Base-by-base conservation (phyloP, 2,888 invertebrate genomes). In the Disparrhopalites patrizii region DNA sequence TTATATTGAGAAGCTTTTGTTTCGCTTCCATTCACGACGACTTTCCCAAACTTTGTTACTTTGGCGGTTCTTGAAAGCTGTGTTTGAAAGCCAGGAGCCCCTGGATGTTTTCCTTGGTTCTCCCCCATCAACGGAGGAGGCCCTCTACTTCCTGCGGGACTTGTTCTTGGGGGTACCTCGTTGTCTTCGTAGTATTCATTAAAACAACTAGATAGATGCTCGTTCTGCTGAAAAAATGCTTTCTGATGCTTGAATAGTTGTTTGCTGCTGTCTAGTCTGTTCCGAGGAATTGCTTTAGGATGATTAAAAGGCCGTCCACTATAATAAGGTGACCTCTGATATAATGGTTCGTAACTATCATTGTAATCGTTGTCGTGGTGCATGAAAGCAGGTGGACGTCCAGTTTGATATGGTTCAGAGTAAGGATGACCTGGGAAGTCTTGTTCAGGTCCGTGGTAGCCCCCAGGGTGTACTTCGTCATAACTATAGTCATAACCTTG, bases 21-120 rank as follows among this genome's bases (percentile, higher is more conserved):
- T 2, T 28, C 23, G 18, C 3, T 13, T 18, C 30, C 60, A 40
- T 57, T 38, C 2, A 43, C 28, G 3, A 60, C n/a, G 27, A 60
- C 50, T 47, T 60, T 60, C 1, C 60, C 60, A 20, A 40, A 60
- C 27, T 60, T 60, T n/a, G 60, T 60, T 15, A 60, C 28, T 30
- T 60, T 60, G 7, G 60, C 60, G 3, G 47, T 60, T n/a, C 60
- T 8, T 13, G 25, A 13, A n/a, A 60, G 31, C 7, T 30, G 60
- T 23, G 47, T 28, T 40, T 40, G 18, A 3, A 20, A 20, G 25
- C n/a, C 20, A 8, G 57, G 57, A 18, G 27, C 40, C 3, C 23
- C 5, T 2, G 7, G 33, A 3, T 47, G 47, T 1, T 18, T 18
- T 7, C n/a, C 55, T 1, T 31, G 18, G 33, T 28, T 23, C n/a